phyloP scores from a whole-genome alignment of 2,797 vertebrate genomes.

The Miichthys miiuy region DNA sequence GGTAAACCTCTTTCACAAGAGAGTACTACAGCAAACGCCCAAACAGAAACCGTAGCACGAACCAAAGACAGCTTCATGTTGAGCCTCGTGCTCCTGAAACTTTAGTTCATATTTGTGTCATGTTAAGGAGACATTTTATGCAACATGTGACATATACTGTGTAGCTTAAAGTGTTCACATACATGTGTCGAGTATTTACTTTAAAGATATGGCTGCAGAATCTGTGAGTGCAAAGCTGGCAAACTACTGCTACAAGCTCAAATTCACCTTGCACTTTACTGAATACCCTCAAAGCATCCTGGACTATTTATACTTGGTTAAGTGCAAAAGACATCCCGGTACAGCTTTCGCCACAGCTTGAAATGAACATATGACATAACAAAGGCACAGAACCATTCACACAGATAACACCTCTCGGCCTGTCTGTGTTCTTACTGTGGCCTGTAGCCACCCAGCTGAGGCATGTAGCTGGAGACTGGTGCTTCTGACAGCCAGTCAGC shows the following conservation, averaged over 20 bases:
- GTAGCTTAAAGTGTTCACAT: not conserved
- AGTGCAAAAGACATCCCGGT: conserved; percentile 25
- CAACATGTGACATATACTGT: not conserved
- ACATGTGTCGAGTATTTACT: not conserved
- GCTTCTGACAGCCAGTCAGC: conserved; percentile 56
- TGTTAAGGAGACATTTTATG: not conserved
- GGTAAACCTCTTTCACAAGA: not conserved
- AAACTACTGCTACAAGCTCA: conserved; percentile 23
- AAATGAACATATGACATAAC: conserved; percentile 25
- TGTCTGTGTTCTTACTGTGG: conserved; percentile 84
- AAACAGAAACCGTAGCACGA: not conserved
- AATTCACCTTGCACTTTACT: conserved; percentile 18
- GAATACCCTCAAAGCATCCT: not conserved
- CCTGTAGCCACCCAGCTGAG: conserved; percentile 92
- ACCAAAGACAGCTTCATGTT: not conserved
- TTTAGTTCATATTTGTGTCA: not conserved
- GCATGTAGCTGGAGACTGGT: conserved; percentile 83
- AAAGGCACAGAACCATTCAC: conserved; percentile 14
- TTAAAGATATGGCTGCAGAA: conserved; percentile 6
- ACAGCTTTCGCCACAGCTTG: conserved; percentile 8
- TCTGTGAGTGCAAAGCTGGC: conserved; percentile 16
- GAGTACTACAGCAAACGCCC: not conserved
- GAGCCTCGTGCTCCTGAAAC: too few relatives aligned
- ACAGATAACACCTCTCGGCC: not conserved
- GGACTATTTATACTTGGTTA: conserved; percentile 7